A percentile compares a stretch with the other conserved stretches of the same genome.
These are phyloP conservation scores for Festucalex cinctus DNA, from an alignment of 2,113 vertebrate species.

Conservation along the genomic window DNA sequence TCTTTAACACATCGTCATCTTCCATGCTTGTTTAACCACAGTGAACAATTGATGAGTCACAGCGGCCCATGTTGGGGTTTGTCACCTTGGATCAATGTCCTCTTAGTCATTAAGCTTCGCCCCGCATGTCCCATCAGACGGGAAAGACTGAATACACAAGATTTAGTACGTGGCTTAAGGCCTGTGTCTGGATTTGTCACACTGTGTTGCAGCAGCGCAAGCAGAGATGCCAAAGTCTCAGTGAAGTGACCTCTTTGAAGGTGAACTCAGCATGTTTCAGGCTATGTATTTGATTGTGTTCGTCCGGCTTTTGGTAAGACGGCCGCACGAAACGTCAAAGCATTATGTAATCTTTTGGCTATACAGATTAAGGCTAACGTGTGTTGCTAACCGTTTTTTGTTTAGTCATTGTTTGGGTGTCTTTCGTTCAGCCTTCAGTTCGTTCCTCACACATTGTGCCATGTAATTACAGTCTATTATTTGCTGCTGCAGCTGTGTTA, in stretches of 20 bases:
- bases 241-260: conserved; percentile 54
- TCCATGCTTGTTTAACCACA: conserved; percentile 24
- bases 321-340: conserved; percentile 6
- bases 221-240: conserved; percentile 37
- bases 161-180: conserved; percentile 53
- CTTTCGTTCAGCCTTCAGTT: background rate
- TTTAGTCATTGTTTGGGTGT: background rate
- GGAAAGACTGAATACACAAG: conserved; percentile 62
- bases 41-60: conserved; percentile 26
- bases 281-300: conserved; percentile 30
- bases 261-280: conserved; percentile 44
- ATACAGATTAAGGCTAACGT: background rate
- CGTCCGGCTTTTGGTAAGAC: conserved; percentile 16
- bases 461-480: conserved; percentile 28
- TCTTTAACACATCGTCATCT: conserved; percentile 28
- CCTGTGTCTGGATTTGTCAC: conserved; percentile 50
- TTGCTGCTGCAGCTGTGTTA: conserved; percentile 30
- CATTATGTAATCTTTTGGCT: conserved; percentile 2
- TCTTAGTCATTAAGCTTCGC: conserved; percentile 42
- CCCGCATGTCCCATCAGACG: conserved; percentile 50
- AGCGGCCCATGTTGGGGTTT: conserved; percentile 14
- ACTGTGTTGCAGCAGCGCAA: conserved; percentile 34
- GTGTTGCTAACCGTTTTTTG: background rate
- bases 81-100: conserved; percentile 57
- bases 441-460: conserved; percentile 1